Evolutionary conservation across 2,888 invertebrate species (phyloP).

Genomic region (Eutolmus rufibarbis): DNA sequence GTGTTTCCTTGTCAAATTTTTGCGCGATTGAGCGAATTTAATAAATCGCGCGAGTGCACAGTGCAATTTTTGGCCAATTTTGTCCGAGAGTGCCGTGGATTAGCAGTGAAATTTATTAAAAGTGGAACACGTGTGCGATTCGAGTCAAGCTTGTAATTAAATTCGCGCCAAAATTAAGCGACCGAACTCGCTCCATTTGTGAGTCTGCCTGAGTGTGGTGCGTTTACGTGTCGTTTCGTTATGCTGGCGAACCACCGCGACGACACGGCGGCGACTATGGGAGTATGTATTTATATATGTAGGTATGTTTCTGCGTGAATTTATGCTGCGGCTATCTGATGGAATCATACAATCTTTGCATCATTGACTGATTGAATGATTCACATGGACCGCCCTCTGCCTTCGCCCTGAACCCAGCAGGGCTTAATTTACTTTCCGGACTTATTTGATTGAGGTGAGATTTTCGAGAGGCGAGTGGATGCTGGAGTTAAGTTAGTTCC

Average conservation of each 20-base stretch:
- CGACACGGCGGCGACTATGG: too few relatives aligned
- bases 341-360: neutral
- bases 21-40: neutral
- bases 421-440: conserved; percentile 11
- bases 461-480: neutral
- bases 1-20: neutral
- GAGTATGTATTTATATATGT: neutral
- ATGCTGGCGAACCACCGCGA: neutral
- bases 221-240: neutral
- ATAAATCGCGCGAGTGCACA: neutral
- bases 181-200: neutral
- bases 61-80: neutral
- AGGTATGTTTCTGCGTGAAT: neutral
- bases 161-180: conserved; percentile 22
- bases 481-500: neutral
- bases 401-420: neutral
- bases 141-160: neutral
- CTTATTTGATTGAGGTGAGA: conserved; percentile 7
- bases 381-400: neutral
- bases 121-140: neutral
- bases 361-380: conserved; percentile 4
- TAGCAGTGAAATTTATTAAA: neutral
- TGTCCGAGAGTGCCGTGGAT: neutral
- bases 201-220: neutral
- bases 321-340: neutral